A percentile compares a stretch with the other conserved stretches of the same genome.
These are phyloP conservation scores for Lepidurus couesii DNA, from an alignment of 1,140 invertebrate genomes.

Conservation along the genomic window DNA sequence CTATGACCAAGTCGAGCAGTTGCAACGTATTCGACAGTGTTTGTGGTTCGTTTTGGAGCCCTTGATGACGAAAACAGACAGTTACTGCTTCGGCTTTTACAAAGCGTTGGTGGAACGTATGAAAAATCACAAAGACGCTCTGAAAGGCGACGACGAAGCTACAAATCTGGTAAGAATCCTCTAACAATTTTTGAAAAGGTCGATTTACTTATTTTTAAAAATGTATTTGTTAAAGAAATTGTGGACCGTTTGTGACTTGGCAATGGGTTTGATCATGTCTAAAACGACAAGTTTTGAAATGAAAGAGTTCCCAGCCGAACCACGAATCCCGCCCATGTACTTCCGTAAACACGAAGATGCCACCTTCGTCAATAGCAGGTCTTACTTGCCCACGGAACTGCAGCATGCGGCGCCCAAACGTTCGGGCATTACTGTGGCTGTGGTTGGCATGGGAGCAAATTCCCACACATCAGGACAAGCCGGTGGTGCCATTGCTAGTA, in stretches of 20 bases:
- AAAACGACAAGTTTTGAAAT: constrained; percentile 81
- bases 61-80: constrained; percentile 84
- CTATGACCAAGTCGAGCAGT: constrained; percentile 65
- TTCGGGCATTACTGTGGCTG: constrained; percentile 13
- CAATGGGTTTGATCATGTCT: constrained; percentile 77
- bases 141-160: constrained; percentile 70
- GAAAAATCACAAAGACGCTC: constrained; percentile 83
- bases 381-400: constrained; percentile 51
- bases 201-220: background rate
- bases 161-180: constrained; percentile 65
- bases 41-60: constrained; percentile 91
- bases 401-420: constrained; percentile 30
- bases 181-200: background rate
- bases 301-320: constrained; percentile 78
- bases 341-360: constrained; percentile 62
- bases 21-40: constrained; percentile 73
- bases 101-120: constrained; percentile 85
- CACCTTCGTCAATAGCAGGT: constrained; percentile 59
- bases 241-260: constrained; percentile 91
- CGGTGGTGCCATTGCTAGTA: background rate
- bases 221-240: constrained; percentile 66
- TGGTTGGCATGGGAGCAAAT: background rate
- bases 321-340: constrained; percentile 77
- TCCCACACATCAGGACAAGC: background rate
- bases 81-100: constrained; percentile 93